Conservation (phyloP, 2,113 vertebrate species). For the Oncorhynchus kisutch region DNA sequence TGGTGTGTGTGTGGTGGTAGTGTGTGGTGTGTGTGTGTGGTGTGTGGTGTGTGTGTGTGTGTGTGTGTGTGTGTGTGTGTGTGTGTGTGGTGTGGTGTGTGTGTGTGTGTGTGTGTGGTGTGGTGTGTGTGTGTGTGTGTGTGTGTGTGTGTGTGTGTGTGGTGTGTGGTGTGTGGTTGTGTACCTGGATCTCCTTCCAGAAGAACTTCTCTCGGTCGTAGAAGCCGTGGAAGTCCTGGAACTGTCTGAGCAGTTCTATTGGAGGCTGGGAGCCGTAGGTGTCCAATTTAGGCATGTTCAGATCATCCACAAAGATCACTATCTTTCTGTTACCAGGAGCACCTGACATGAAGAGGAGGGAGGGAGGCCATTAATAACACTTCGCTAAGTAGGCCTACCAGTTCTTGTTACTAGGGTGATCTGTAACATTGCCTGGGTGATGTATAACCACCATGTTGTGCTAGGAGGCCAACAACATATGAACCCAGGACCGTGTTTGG, state of each 20-base stretch:
- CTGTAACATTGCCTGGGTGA: not conserved
- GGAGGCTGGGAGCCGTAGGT: slow-evolving; percentile 84
- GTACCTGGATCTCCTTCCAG: slow-evolving; percentile 84
- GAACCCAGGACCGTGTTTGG: too few species aligned
- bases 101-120: not conserved
- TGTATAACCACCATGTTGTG: not conserved
- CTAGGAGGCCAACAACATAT: too few species aligned
- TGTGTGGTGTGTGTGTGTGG: not conserved
- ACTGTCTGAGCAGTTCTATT: slow-evolving; percentile 82
- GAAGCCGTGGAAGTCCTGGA: slow-evolving; percentile 84
- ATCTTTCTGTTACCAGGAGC: slow-evolving; percentile 79
- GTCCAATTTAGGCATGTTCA: slow-evolving; percentile 86
- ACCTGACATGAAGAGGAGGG: slow-evolving; percentile 53
- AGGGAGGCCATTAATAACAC: too few species aligned
- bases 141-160: not conserved
- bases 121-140: not conserved
- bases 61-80: not conserved
- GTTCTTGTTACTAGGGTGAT: too few species aligned
- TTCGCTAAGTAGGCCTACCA: too few species aligned
- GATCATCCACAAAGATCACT: slow-evolving; percentile 84
- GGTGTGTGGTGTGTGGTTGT: not conserved
- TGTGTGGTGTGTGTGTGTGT: not conserved
- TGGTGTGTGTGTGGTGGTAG: not conserved
- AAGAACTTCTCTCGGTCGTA: slow-evolving; percentile 83
- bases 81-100: too few species aligned